These are phyloP conservation scores for Lasius fuliginosus DNA, from an alignment of 2,888 invertebrate species.

Conservation along the genomic window DNA sequence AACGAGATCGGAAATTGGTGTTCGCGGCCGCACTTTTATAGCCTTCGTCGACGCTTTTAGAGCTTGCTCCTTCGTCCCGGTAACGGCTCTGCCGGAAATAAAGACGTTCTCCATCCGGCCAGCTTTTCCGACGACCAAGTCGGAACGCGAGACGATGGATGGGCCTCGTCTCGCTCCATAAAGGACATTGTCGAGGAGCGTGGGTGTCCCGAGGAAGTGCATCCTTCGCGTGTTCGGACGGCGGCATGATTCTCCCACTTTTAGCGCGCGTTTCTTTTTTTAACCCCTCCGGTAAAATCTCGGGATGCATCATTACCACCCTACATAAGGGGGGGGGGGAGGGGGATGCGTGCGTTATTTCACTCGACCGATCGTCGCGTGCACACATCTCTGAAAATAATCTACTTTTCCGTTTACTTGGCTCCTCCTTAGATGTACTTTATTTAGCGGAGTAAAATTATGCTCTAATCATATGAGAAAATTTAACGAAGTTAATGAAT, in stretches of 20 bases:
- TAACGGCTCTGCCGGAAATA: conserved; percentile 34
- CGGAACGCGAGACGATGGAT: conserved; percentile 27
- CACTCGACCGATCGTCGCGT: background rate
- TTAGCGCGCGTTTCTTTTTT: conserved; percentile 4
- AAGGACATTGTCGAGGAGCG: conserved; percentile 37
- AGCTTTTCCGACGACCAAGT: conserved; percentile 15
- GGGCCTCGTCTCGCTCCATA: conserved; percentile 26
- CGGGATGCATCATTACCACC: background rate
- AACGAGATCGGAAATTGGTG: conserved; percentile 23
- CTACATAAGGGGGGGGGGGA: background rate
- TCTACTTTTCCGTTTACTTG: background rate
- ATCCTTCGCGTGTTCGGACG: conserved; percentile 11
- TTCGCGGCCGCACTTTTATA: conserved; percentile 15
- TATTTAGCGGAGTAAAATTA: background rate
- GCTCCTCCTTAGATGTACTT: background rate
- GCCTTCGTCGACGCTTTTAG: conserved; percentile 45
- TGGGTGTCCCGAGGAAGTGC: conserved; percentile 20
- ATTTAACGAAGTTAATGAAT: background rate
- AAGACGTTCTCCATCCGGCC: conserved; percentile 33
- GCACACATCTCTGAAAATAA: background rate
- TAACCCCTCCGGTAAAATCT: background rate
- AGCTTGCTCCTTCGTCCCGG: conserved; percentile 1
- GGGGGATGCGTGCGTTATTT: conserved; percentile 2
- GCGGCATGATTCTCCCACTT: background rate
- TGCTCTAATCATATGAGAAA: background rate